Conservation (phyloP, 2,888 invertebrate genomes). For the Bursaphelenchus okinawaensis region DNA sequence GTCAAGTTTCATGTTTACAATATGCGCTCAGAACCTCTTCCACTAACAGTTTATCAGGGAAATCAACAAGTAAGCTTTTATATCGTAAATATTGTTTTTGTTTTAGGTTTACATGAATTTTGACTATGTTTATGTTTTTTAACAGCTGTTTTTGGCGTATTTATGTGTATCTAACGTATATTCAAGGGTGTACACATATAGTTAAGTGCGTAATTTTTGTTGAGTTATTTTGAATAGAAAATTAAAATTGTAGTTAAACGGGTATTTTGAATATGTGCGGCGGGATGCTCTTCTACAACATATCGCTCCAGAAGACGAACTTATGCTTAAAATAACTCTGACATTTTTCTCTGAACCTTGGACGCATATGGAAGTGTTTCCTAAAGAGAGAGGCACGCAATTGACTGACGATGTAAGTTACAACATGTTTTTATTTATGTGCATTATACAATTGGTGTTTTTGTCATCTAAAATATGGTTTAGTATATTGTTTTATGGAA, state of each 20-base stretch:
- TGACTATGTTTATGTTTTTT: too few species aligned
- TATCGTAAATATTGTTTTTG: neutral
- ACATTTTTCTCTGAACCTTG: slow-evolving; percentile 55
- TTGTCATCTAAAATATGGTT: neutral
- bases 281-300: slow-evolving; percentile 49
- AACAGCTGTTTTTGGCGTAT: too few species aligned
- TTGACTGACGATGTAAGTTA: slow-evolving; percentile 11
- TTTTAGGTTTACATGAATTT: neutral
- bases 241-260: slow-evolving; percentile 42
- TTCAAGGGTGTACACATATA: too few species aligned
- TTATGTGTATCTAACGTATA: too few species aligned
- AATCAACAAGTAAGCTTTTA: slow-evolving; percentile 52
- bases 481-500: too few species aligned
- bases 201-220: too few species aligned
- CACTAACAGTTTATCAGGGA: slow-evolving; percentile 57
- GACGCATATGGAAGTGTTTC: slow-evolving; percentile 32
- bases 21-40: slow-evolving; percentile 49
- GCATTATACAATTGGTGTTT: too few species aligned
- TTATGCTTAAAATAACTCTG: slow-evolving; percentile 47
- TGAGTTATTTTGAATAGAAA: neutral
- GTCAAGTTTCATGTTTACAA: slow-evolving; percentile 55
- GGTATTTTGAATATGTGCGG: slow-evolving; percentile 57
- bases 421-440: too few species aligned
- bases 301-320: slow-evolving; percentile 45
- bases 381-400: neutral